Conservation (phyloP, 2,888 invertebrate species). For the Agrochola lychnidis region DNA sequence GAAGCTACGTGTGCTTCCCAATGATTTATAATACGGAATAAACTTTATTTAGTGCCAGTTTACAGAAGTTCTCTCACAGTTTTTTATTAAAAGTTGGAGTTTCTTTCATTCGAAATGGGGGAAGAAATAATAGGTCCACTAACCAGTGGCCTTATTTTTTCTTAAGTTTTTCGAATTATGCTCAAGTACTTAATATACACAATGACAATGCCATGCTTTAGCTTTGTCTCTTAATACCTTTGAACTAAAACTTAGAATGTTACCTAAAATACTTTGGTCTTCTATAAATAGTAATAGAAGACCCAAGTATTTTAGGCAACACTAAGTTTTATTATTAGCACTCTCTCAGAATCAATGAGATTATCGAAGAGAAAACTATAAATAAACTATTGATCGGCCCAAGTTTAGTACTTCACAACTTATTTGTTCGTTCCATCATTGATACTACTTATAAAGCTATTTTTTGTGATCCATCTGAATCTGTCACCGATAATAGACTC, state of each 20-base stretch:
- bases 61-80: neutral
- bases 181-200: no score
- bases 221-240: neutral
- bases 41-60: slow-evolving; percentile 40
- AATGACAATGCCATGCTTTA: neutral
- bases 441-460: neutral
- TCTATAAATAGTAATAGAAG: neutral
- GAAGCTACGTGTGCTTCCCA: slow-evolving; percentile 48
- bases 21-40: slow-evolving; percentile 52
- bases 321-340: neutral
- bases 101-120: slow-evolving; percentile 9
- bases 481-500: neutral
- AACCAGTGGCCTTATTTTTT: neutral
- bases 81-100: slow-evolving; percentile 19
- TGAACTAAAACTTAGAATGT: neutral
- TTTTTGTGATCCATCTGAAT: neutral
- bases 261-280: neutral
- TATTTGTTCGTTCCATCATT: slow-evolving; percentile 14
- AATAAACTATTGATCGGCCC: slow-evolving; percentile 4
- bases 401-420: neutral
- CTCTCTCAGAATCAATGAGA: neutral
- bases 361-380: neutral
- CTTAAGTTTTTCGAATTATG: neutral
- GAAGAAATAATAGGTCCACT: neutral
- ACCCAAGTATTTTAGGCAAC: neutral